phyloP scores from a whole-genome alignment of 2,888 invertebrate genomes.

The Machimus atricapillus region DNA sequence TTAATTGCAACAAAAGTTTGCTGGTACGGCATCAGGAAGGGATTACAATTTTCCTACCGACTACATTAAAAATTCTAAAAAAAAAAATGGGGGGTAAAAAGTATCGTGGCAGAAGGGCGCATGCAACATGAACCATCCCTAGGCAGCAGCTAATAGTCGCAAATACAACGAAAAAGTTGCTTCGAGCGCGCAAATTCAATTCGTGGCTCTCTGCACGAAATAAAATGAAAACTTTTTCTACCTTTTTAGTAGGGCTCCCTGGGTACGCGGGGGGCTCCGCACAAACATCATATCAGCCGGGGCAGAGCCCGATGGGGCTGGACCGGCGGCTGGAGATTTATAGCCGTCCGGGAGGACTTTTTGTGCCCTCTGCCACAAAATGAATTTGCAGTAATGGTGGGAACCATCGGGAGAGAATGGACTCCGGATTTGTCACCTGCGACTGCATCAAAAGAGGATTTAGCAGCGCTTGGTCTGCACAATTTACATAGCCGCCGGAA shows the following conservation, averaged over 20 bases:
- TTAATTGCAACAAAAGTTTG: slow-evolving; percentile 14
- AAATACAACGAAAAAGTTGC: neutral
- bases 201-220: neutral
- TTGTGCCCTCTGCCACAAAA: slow-evolving; percentile 24
- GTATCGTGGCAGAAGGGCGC: neutral
- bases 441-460: slow-evolving; percentile 31
- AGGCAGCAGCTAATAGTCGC: neutral
- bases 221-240: slow-evolving; percentile 13
- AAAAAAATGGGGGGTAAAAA: neutral
- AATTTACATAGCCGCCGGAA: slow-evolving; percentile 33
- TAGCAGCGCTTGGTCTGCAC: slow-evolving; percentile 10
- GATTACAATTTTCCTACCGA: slow-evolving; percentile 2
- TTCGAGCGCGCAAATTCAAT: slow-evolving; percentile 13
- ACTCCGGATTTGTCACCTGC: slow-evolving; percentile 36
- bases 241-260: neutral
- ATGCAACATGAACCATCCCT: neutral
- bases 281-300: slow-evolving; percentile 17
- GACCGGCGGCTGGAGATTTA: neutral
- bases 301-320: neutral
- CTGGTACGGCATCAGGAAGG: neutral
- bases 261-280: neutral
- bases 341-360: neutral
- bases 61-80: slow-evolving; percentile 1
- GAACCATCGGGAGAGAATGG: slow-evolving; percentile 15
- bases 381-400: slow-evolving; percentile 35